Evolutionary conservation across 2,113 vertebrate genomes (phyloP).

Genomic region (Elgaria multicarinata): DNA sequence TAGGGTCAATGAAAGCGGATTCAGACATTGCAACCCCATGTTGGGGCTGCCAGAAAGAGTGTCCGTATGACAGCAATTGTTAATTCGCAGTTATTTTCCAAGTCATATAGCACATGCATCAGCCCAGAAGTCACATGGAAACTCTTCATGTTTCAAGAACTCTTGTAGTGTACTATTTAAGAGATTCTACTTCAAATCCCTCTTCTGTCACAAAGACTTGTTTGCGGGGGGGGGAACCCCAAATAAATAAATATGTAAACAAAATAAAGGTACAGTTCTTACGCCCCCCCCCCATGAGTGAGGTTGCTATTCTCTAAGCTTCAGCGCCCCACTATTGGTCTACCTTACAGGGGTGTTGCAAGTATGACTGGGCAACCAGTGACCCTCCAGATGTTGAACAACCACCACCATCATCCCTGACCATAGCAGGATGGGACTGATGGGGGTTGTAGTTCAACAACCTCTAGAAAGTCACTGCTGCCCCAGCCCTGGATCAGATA

Average conservation of each 20-base stretch:
- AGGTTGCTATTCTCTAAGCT: no score
- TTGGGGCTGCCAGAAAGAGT: neutral
- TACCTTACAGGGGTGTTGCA: neutral
- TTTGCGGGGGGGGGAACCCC: no score
- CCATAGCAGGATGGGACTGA: no score
- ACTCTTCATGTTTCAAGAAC: neutral
- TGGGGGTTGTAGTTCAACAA: no score
- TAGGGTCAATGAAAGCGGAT: neutral
- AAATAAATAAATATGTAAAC: neutral
- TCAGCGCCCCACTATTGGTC: neutral
- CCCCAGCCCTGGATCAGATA: neutral
- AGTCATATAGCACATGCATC: neutral
- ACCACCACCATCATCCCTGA: no score
- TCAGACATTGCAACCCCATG: neutral
- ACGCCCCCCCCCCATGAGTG: no score
- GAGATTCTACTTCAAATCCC: neutral
- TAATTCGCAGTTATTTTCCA: neutral
- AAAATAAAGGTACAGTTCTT: no score
- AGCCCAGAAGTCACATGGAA: neutral
- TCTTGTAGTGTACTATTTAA: neutral
- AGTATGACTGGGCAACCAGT: neutral
- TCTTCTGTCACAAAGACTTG: neutral
- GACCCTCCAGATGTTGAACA: no score
- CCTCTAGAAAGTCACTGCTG: no score
- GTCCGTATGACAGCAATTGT: neutral